Conservation (phyloP, 2,797 vertebrate species). For the Epinephelus malabaricus region DNA sequence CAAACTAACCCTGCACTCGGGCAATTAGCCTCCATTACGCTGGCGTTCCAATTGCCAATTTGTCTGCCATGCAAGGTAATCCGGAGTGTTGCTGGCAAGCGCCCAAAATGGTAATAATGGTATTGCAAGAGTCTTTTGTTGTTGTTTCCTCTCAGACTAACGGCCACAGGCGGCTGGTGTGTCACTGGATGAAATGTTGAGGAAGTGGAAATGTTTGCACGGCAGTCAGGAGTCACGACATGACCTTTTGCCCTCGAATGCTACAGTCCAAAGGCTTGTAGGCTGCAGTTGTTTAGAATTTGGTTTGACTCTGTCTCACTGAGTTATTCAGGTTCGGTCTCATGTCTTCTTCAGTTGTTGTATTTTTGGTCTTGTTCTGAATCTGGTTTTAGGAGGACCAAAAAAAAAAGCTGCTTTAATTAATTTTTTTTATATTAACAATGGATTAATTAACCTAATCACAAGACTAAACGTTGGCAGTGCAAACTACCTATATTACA, state of each 20-base stretch:
- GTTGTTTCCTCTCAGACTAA: constrained; percentile 81
- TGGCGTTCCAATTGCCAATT: constrained; percentile 85
- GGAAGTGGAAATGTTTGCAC: constrained; percentile 77
- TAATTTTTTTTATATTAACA: constrained; percentile 5
- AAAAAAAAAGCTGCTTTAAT: background rate
- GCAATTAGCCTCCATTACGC: constrained; percentile 88
- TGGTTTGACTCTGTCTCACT: constrained; percentile 3
- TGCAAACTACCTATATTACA: too few relatives aligned
- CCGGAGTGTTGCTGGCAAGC: constrained; percentile 82
- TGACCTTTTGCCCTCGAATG: constrained; percentile 56
- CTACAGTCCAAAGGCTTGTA: constrained; percentile 34
- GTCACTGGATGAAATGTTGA: constrained; percentile 73
- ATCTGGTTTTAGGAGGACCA: background rate
- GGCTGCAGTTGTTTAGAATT: constrained; percentile 13
- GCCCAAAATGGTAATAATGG: constrained; percentile 86
- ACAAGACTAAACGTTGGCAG: too few relatives aligned
- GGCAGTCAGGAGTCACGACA: constrained; percentile 55
- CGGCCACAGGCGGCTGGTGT: constrained; percentile 64
- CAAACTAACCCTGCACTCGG: constrained; percentile 86
- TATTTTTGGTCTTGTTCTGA: constrained; percentile 4
- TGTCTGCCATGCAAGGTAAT: constrained; percentile 86
- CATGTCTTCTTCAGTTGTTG: background rate
- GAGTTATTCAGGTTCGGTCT: constrained; percentile 17
- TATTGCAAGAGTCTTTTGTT: constrained; percentile 83
- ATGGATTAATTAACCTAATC: too few relatives aligned